Conservation (phyloP, 2,113 vertebrate genomes). For the Cacatua alba region DNA sequence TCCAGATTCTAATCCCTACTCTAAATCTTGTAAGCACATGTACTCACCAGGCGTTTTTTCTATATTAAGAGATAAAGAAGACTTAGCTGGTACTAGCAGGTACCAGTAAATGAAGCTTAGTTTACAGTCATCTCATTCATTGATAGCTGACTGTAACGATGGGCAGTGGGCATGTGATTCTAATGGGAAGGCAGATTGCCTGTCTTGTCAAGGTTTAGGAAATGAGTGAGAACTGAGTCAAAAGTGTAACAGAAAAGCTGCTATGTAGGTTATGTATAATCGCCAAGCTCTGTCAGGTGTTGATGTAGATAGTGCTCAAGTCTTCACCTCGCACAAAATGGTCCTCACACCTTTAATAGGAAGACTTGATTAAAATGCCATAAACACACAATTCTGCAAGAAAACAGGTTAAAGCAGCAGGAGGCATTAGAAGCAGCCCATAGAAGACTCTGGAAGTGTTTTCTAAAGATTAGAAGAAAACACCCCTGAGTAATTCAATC, state of each 20-base stretch:
- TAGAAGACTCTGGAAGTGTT: neutral
- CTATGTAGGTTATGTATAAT: conserved; percentile 52
- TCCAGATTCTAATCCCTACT: conserved; percentile 49
- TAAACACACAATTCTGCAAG: neutral
- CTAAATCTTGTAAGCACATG: conserved; percentile 46
- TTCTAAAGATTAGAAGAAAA: conserved; percentile 6
- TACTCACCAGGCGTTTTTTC: neutral
- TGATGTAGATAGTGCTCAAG: conserved; percentile 28
- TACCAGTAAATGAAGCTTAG: conserved; percentile 19
- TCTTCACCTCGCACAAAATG: conserved; percentile 6
- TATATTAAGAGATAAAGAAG: conserved; percentile 32
- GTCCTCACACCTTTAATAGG: conserved; percentile 40
- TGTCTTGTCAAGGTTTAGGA: conserved; percentile 25
- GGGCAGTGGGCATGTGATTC: neutral
- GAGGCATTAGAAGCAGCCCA: neutral
- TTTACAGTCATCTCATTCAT: conserved; percentile 9
- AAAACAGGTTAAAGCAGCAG: conserved; percentile 23
- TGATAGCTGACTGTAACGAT: neutral
- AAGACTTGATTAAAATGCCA: conserved; percentile 41
- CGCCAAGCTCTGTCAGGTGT: conserved; percentile 19
- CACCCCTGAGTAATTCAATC: neutral
- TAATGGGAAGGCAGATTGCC: neutral
- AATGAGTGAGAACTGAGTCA: conserved; percentile 27
- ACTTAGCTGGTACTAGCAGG: conserved; percentile 43
- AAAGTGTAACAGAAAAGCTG: conserved; percentile 51